Conservation (phyloP, 2,888 invertebrate species). For the Glyphotaelius pellucidus region DNA sequence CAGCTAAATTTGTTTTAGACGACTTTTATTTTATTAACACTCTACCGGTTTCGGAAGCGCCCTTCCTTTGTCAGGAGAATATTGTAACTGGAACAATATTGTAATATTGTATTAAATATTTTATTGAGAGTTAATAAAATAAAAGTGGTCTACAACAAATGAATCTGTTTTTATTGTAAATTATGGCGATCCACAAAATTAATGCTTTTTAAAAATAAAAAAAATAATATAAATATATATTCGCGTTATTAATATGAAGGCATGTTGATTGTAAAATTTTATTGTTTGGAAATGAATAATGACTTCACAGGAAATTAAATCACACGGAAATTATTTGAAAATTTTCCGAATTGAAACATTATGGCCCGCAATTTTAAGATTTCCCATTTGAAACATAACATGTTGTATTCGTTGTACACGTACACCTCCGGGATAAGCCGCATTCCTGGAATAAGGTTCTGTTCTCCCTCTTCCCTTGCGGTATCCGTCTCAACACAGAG, state of each 20-base stretch:
- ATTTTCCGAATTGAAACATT: neutral
- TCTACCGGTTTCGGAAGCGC: no score
- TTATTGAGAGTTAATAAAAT: no score
- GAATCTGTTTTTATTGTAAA: no score
- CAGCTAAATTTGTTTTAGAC: no score
- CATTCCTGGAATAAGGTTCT: slow-evolving; percentile 41
- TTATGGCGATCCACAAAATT: no score
- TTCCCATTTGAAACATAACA: neutral
- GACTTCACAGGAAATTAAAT: neutral
- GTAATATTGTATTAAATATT: no score
- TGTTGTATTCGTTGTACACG: neutral
- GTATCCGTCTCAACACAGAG: slow-evolving; percentile 40
- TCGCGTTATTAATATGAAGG: neutral
- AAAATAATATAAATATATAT: no score
- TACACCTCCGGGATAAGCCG: neutral
- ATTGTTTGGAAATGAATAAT: neutral
- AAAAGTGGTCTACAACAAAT: no score
- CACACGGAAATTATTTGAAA: neutral
- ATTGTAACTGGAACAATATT: no score
- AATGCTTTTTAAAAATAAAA: no score
- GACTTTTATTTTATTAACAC: no score
- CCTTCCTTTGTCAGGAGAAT: no score
- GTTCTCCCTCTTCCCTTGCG: slow-evolving; percentile 27
- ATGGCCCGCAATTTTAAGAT: neutral
- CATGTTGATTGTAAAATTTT: neutral